Evolutionary conservation across 1,140 invertebrate species (phyloP), one percentile per base, ranked within the genome.

Genomic region (Oppia nitens): DNA sequence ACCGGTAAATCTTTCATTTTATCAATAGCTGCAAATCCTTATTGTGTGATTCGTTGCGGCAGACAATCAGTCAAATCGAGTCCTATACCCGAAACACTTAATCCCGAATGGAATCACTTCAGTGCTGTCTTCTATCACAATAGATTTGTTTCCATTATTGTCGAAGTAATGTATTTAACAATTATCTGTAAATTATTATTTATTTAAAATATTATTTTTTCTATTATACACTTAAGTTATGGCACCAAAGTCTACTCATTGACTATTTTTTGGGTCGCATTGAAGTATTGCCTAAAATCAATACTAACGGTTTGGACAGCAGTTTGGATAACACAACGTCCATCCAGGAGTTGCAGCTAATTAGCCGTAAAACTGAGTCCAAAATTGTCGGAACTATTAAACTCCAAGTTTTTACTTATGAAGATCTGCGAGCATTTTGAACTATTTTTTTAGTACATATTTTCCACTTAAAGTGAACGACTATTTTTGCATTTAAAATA

Each of bases 31-130:
- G 71, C 76, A 54, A 76, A 78, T 65, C 74, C 78, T 0, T 81
- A 79, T 65, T 75, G 74, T 57, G 66, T 75, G 14, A 70, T 81
- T 14, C 70, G 68, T 55, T 79, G 77, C 70, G 78, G 79, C 64
- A 71, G 74, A 45, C 67, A 74, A 54, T 72, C 68, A 29, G 73
- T 75, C 1, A 68, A 66, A 32, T 76, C 75, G 4, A 63, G 59
- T 14, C 64, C 71, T 12, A 65, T 69, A 24, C 71, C 70, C 25
- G 72, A 77, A 62, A 74, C 75, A 11, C 52, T 66, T 14, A 69
- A 75, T 61, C 77, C 78, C 17, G 68, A 71, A 55, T 80, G 77
- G 77, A 27, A 51, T 9, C 70, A 76, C 62, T 64, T 67, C 28
- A 72, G 69, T 27, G 73, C 70, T 28, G 70, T 78, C 9, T 78